These are phyloP conservation scores for Ips typographus DNA, from an alignment of 1,140 invertebrate species.

Conservation along the genomic window DNA sequence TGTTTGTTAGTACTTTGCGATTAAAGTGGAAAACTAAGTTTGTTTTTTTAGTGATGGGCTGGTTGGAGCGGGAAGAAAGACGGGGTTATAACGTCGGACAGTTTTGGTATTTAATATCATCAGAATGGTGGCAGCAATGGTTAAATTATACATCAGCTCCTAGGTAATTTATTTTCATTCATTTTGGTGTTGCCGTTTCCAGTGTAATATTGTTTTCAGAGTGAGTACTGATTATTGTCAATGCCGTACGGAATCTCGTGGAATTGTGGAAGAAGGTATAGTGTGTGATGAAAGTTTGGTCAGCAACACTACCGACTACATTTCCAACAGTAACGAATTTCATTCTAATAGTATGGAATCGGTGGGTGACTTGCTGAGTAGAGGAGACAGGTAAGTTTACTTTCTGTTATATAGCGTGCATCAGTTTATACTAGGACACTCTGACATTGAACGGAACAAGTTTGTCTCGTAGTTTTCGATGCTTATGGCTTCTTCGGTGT, in stretches of 20 bases:
- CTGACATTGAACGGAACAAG: too few relatives aligned
- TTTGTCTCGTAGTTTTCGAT: too few relatives aligned
- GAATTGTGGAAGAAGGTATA: conserved; percentile 59
- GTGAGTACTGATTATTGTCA: conserved; percentile 44
- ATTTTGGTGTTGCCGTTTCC: background rate
- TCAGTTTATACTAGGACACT: too few relatives aligned
- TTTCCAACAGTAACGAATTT: conserved; percentile 47
- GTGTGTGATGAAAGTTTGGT: conserved; percentile 67
- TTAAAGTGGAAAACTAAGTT: conserved; percentile 30
- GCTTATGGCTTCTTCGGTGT: too few relatives aligned
- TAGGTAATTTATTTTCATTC: conserved; percentile 11
- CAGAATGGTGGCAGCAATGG: conserved; percentile 84
- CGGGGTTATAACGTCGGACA: conserved; percentile 74
- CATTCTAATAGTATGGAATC: conserved; percentile 57
- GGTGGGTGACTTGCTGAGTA: conserved; percentile 59
- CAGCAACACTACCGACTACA: conserved; percentile 59
- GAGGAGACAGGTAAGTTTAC: conserved; percentile 55
- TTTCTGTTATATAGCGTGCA: background rate
- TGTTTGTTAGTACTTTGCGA: background rate
- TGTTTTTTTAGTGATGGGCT: conserved; percentile 60
- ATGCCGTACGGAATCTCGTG: conserved; percentile 43
- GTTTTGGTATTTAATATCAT: conserved; percentile 83
- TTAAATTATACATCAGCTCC: conserved; percentile 64
- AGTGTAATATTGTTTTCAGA: background rate
- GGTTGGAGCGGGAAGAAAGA: conserved; percentile 74